Evolutionary conservation across 37 sponge, comb jelly and placozoan species (phyloP).

Genomic region (Haliclona indistincta): DNA sequence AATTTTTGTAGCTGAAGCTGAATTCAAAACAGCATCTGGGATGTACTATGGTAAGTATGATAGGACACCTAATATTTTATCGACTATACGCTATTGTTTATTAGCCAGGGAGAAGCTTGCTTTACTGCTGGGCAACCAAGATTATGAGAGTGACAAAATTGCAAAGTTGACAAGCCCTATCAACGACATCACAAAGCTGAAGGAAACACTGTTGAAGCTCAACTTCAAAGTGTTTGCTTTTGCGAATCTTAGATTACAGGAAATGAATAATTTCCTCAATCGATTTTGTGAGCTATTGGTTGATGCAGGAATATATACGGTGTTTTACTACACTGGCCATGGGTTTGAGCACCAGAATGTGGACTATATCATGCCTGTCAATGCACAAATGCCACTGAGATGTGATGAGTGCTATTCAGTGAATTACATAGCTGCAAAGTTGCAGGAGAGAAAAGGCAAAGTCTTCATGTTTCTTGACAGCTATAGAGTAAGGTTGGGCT

Average conservation of each 20-base stretch:
- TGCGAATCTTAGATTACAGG: conserved; percentile 26
- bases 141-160: conserved; percentile 8
- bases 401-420: conserved; percentile 12
- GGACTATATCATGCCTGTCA: conserved; percentile 59
- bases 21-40: not conserved
- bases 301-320: conserved; percentile 43
- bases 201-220: not conserved
- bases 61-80: not conserved
- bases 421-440: conserved; percentile 2
- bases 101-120: conserved; percentile 63
- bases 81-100: not conserved
- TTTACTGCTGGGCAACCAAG: conserved; percentile 57
- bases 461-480: conserved; percentile 37
- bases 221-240: conserved; percentile 48
- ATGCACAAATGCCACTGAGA: conserved; percentile 1
- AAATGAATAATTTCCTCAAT: conserved; percentile 33
- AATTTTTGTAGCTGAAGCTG: conserved; percentile 5
- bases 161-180: conserved; percentile 12
- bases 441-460: conserved; percentile 27
- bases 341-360: conserved; percentile 28
- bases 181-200: conserved; percentile 23
- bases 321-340: conserved; percentile 74
- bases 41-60: conserved; percentile 28
- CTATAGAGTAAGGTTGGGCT: conserved; percentile 9
- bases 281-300: conserved; percentile 13